Evolutionary conservation across 1,140 invertebrate genomes (phyloP).

Genomic region (Muscidifurax raptorellus): DNA sequence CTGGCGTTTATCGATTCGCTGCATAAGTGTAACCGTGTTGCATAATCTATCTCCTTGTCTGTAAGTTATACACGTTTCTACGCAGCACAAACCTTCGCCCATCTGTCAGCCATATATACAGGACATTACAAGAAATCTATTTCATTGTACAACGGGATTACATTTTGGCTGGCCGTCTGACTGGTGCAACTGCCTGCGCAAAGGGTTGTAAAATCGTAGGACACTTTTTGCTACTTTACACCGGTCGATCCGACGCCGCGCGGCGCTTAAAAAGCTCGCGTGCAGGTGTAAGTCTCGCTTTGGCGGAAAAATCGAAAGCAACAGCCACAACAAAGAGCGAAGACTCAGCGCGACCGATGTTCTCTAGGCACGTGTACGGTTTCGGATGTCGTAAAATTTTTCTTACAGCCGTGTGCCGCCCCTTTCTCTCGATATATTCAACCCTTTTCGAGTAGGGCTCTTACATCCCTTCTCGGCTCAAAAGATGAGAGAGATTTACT

Average conservation of each 20-base stretch:
- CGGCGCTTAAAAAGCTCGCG: neutral
- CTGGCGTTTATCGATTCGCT: too few relatives aligned
- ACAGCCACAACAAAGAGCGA: constrained; percentile 7
- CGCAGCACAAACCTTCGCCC: too few relatives aligned
- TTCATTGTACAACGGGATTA: neutral
- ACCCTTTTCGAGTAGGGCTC: constrained; percentile 1
- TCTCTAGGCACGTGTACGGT: neutral
- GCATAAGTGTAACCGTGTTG: too few relatives aligned
- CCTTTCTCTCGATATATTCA: neutral
- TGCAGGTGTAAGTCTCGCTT: too few relatives aligned
- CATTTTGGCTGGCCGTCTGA: neutral
- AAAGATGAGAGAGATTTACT: constrained; percentile 19
- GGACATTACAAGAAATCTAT: neutral
- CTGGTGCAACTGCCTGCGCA: neutral
- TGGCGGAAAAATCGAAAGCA: neutral
- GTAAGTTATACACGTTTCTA: too few relatives aligned
- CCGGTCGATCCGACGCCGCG: too few relatives aligned
- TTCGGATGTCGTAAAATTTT: neutral
- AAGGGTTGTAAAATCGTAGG: neutral
- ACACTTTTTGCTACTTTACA: constrained; percentile 1
- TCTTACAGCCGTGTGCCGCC: too few relatives aligned
- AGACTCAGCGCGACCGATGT: neutral
- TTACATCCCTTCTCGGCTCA: neutral
- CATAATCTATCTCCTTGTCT: too few relatives aligned
- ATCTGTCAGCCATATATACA: too few relatives aligned